A percentile compares a stretch with the other conserved stretches of the same genome.
These are phyloP conservation scores for Eumacrocentrus americanus DNA, from an alignment of 2,888 invertebrate species.

Conservation along the genomic window DNA sequence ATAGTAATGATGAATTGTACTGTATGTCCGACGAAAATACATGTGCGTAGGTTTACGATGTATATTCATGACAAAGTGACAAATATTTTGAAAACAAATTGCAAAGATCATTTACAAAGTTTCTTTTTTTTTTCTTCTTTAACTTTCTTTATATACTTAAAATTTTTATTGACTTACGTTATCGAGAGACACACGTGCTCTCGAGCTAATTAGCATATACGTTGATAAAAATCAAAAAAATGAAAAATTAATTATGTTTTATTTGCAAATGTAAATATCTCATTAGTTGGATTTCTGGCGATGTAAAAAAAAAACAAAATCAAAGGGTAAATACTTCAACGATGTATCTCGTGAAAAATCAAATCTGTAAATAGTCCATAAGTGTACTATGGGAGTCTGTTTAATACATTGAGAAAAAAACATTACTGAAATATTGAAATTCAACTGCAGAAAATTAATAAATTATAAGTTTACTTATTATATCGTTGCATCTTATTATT, in stretches of 20 bases:
- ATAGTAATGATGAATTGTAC: slow-evolving; percentile 23
- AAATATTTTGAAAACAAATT: slow-evolving; percentile 35
- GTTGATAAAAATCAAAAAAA: no score
- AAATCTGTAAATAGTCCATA: slow-evolving; percentile 15
- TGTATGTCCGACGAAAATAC: slow-evolving; percentile 35
- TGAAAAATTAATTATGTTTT: no score
- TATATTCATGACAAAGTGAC: slow-evolving; percentile 32
- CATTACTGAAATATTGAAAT: no score
- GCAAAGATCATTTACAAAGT: slow-evolving; percentile 8
- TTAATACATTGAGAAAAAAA: no score
- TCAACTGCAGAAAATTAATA: no score
- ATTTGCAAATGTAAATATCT: slow-evolving; percentile 18
- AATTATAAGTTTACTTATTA: no score
- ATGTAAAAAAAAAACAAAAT: slow-evolving; percentile 14
- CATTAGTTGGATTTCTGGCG: slow-evolving; percentile 28
- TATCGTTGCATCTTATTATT: no score
- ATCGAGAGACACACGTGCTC: no score
- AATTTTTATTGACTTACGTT: no score
- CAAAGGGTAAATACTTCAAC: slow-evolving; percentile 19
- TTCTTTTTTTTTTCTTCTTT: not conserved
- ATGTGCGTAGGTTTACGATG: slow-evolving; percentile 35
- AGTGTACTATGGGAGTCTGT: slow-evolving; percentile 1
- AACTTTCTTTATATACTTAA: no score
- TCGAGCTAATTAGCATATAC: not conserved
- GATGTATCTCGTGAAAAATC: not conserved